Base-by-base conservation (phyloP, 2,888 invertebrate species). In the Latrodectus hesperus region DNA sequence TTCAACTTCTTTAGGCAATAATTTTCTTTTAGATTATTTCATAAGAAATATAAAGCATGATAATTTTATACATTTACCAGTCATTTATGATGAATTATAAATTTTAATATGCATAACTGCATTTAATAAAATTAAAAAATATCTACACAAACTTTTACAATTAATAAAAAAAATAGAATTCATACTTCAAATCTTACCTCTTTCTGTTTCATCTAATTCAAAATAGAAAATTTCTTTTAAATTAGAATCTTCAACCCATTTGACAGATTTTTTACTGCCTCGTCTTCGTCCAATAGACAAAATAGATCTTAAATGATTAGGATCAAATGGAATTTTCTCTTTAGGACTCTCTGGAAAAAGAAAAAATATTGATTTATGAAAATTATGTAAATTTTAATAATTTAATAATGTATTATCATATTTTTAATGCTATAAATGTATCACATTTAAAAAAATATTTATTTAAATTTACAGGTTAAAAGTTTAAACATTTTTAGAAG, bases 131-230 rank as follows among this genome's bases (percentile, higher is more conserved):
- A 38, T 38, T 38, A 38, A 4, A 38, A 38, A 38, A 38, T 38
- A 38, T 38, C 4, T 6, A 1, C 4, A 38, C 38, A 38, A 38
- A 38, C 6, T 38, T 38, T 38, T 6, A 38, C 38, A 38, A 6
- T 38, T 38, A 38, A 38, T 38, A 38, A 38, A 38, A 38, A 6
- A 38, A 22, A 0, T 8, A 9, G 11, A 60, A 55, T 75, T 64
- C 22, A 65, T 26, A 26, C 1, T 49, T 26, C 17, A 53, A 16
- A n/a, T 68, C 84, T 87, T 90, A 92, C 93, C 92, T 91, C 99
- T 94, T 93, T 99, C 99, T 17, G 96, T 98, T 93, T 98, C 98
- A 92, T 99, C 98, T 90, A 98, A 93, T 92, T 98, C 98, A 92
- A 99, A 99, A 93, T 95, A 98, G 91, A 96, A 95, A 84, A 97